These are phyloP conservation scores for Apocheima hispidaria DNA, from an alignment of 2,888 invertebrate species.

Conservation along the genomic window DNA sequence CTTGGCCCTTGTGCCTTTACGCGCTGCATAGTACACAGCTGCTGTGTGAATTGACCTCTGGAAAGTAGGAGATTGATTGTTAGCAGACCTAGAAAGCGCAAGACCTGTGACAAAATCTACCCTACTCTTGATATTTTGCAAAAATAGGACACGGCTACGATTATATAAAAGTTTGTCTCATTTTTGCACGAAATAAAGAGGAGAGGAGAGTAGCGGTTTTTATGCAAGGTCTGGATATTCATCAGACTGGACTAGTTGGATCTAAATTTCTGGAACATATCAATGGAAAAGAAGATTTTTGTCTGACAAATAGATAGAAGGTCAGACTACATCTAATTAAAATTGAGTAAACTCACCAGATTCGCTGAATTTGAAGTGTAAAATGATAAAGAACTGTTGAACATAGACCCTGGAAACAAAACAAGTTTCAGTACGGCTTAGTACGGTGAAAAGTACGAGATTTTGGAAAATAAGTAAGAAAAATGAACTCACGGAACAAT, in stretches of 20 bases:
- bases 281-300: too few species aligned
- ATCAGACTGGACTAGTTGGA: not conserved
- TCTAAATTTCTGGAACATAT: not conserved
- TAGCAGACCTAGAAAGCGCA: too few species aligned
- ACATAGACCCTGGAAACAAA: slow-evolving; percentile 63
- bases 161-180: too few species aligned
- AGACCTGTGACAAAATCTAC: too few species aligned
- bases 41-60: slow-evolving; percentile 85
- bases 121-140: too few species aligned
- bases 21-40: slow-evolving; percentile 89
- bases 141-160: too few species aligned
- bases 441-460: not conserved
- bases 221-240: too few species aligned
- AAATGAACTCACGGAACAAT: slow-evolving; percentile 67
- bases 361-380: slow-evolving; percentile 62
- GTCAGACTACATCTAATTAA: not conserved
- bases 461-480: not conserved
- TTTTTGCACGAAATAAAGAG: too few species aligned
- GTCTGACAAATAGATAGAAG: not conserved
- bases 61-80: slow-evolving; percentile 44
- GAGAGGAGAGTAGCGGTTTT: too few species aligned
- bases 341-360: slow-evolving; percentile 61
- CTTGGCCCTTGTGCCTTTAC: slow-evolving; percentile 93
- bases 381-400: slow-evolving; percentile 60
- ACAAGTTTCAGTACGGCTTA: slow-evolving; percentile 12